Conservation (phyloP, 2,888 invertebrate genomes). For the Koerneria pararmatus region DNA sequence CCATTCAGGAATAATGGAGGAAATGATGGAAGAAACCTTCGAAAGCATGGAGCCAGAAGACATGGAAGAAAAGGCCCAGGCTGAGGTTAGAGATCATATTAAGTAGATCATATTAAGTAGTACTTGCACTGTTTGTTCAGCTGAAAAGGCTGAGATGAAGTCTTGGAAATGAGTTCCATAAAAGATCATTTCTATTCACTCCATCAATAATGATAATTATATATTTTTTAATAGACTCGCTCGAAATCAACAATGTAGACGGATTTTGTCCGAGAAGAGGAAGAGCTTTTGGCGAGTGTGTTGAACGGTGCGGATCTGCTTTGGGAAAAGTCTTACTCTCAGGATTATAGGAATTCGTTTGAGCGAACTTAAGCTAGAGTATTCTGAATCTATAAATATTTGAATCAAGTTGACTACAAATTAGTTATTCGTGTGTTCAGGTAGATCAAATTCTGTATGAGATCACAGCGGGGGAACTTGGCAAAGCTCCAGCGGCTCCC, state of each 20-base stretch:
- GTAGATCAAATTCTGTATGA: conserved; percentile 57
- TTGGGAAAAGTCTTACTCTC: too few relatives aligned
- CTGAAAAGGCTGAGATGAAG: neutral
- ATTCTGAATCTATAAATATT: too few relatives aligned
- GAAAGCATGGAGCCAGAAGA: conserved; percentile 80
- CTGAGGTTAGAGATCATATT: conserved; percentile 67
- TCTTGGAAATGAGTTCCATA: neutral
- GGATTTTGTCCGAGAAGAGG: too few relatives aligned
- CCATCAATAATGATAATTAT: neutral
- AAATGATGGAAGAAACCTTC: conserved; percentile 94
- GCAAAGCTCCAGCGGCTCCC: conserved; percentile 50
- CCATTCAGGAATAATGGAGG: conserved; percentile 97
- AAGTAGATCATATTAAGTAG: conserved; percentile 2
- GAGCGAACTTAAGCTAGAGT: too few relatives aligned
- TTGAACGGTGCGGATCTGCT: too few relatives aligned
- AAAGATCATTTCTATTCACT: neutral
- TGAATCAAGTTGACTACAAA: too few relatives aligned
- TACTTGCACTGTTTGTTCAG: neutral
- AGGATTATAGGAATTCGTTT: too few relatives aligned
- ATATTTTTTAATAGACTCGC: too few relatives aligned
- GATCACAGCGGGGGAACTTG: conserved; percentile 55
- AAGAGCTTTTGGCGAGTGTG: too few relatives aligned
- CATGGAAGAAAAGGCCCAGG: conserved; percentile 90
- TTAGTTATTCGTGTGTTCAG: too few relatives aligned
- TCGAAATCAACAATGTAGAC: too few relatives aligned